Base-by-base conservation (phyloP, 2,888 invertebrate genomes). In the Drosophila ustulata region DNA sequence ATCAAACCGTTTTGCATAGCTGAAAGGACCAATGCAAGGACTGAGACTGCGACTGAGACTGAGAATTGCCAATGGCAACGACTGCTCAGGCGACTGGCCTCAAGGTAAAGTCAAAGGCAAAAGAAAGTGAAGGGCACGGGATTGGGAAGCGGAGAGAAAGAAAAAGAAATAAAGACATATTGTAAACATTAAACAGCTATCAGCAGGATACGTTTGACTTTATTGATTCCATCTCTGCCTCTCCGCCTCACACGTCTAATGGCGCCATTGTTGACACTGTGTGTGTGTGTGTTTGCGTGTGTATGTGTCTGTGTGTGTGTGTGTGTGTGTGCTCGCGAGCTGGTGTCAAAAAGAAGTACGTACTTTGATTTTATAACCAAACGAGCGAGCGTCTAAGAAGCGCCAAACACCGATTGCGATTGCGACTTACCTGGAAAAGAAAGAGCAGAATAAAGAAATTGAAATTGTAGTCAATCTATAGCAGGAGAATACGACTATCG, bases 181-280 rank as follows among this genome's bases (percentile, higher is more conserved):
- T 84, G 84, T 84, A 89, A 84, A 88, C 89, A 84, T 89, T 84
- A 87, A 89, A 78, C 89, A 87, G 83, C 88, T 84, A 84, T 84
- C 83, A 89, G 88, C 78, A 78, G 88, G 89, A 84, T 84, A 84
- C 88, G 82, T 74, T 89, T 68, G 73, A 78, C 85, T 89, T 84
- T 89, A 84, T 84, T 84, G 83, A 84, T 84, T 84, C 81, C 85
- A 89, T 78, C 87, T 71, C 69, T 51, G 39, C 34, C 28, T 5
- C 39, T 28, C 43, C 53, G 46, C 67, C 75, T 18, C 69, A 47
- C 45, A 74, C 75, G 49, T 67, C 72, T 78, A 78, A 67, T 77
- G 67, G 66, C 56, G 70, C 28, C 62, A 57, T 66, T 75, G 63
- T 70, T 59, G 63, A 45, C 59, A 45, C 56, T 72, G 43, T 41